Evolutionary conservation across 2,888 invertebrate species (phyloP), one percentile per base, ranked within the genome.

Genomic region (Vesta saturnalis): DNA sequence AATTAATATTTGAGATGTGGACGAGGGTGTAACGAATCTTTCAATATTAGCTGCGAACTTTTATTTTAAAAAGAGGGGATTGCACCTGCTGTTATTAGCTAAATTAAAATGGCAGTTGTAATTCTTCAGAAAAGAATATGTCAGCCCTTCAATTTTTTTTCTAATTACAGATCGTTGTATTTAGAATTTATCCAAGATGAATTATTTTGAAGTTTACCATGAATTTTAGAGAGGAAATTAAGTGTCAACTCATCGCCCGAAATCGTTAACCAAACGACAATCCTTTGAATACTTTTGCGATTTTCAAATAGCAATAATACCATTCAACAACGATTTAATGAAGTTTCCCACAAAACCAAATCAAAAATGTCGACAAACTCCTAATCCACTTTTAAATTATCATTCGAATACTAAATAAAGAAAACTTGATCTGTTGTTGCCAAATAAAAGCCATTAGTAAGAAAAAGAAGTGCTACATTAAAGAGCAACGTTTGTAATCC

Each of bases 1-100:
- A 87, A 87, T 87, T 87, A 87, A 87, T 87, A 87, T 87, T 86
- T 86, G 85, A 85, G 83, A 84, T 81, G 84, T 83, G 85, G 83
- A 83, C 84, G 83, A 79, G 82, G 82, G 77, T 78, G 83, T 60
- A 64, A 64, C 63, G 67, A 64, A 70, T 67, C 70, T 70, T 70
- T 70, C 70, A 70, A 70, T 70, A 70, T 70, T 67, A 70, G 67
- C 67, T 60, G 63, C 54, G 43, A 64, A 70, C 60, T 67, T 70
- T 70, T 70, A 64, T 64, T 70, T 67, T 64, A 56, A 67, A 72
- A 49, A 49, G 49, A 14, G 49, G 69, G 64, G 61, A 61, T 67
- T 57, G 66, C 72, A 72, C 72, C 72, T 72, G 72, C 22, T 58
- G 66, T 71, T 65, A 67, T 70, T 67, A 67, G 60, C 67, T 60